These are phyloP conservation scores for Eupsittula cactorum DNA, from an alignment of 2,113 vertebrate genomes.

Conservation along the genomic window DNA sequence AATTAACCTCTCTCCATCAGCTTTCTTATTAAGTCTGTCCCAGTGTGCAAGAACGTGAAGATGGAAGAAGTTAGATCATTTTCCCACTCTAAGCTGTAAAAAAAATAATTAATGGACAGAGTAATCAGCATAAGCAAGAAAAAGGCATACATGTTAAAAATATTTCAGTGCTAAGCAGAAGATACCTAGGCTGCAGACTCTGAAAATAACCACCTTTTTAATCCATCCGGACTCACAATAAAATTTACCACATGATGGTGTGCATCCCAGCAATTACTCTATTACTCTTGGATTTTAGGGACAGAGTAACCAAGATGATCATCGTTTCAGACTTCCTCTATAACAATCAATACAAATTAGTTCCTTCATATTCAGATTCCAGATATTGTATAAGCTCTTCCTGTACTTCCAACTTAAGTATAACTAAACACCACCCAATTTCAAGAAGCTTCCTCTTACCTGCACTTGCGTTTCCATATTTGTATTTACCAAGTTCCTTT, in stretches of 20 bases:
- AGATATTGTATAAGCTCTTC: neutral
- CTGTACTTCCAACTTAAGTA: neutral
- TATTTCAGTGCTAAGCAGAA: neutral
- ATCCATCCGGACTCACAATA: neutral
- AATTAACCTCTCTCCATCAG: conserved; percentile 30
- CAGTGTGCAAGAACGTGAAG: neutral
- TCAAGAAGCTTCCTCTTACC: neutral
- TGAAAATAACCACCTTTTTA: neutral
- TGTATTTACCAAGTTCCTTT: neutral
- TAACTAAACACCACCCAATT: neutral
- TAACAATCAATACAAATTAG: neutral
- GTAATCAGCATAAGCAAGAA: neutral
- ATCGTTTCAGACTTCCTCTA: fast-evolving
- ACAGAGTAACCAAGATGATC: neutral
- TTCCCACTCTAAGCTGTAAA: neutral
- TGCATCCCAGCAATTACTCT: neutral
- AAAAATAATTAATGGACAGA: neutral
- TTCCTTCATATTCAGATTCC: neutral
- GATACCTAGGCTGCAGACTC: neutral
- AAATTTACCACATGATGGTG: neutral
- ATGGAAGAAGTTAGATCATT: neutral
- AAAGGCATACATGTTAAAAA: neutral
- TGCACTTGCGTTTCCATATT: neutral
- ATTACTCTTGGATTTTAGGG: neutral
- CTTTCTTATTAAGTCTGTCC: neutral